Conservation (phyloP, 2,797 vertebrate genomes). For the Amblyopsis hoosieri region DNA sequence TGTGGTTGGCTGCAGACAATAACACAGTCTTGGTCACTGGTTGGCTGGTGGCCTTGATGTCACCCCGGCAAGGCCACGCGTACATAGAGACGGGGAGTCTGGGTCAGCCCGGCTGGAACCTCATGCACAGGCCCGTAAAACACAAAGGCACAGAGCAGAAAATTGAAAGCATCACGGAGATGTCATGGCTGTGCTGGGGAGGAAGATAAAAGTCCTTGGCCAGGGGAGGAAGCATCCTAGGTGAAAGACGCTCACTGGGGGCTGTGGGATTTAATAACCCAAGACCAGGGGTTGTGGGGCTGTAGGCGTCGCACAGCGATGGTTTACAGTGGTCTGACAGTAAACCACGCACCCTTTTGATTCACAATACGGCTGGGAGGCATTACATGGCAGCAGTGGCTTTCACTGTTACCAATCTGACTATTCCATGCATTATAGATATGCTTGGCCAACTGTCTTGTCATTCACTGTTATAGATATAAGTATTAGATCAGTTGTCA, state of each 20-base stretch:
- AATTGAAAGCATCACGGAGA: conserved; percentile 84
- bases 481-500: conserved; percentile 53
- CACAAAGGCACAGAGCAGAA: conserved; percentile 82
- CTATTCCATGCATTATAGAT: conserved; percentile 67
- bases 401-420: conserved; percentile 47
- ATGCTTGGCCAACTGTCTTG: conserved; percentile 49
- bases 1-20: conserved; percentile 56
- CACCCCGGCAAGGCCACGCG: conserved; percentile 56
- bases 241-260: conserved; percentile 70
- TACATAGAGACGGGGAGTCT: conserved; percentile 53
- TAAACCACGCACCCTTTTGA: conserved; percentile 68
- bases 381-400: conserved; percentile 50
- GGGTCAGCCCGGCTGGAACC: conserved; percentile 71
- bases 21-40: conserved; percentile 42
- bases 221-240: conserved; percentile 64
- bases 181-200: conserved; percentile 76
- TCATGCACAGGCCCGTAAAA: conserved; percentile 78
- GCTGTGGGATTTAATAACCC: conserved; percentile 70
- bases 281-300: conserved; percentile 69
- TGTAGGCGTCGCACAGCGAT: conserved; percentile 61
- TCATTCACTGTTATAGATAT: conserved; percentile 64
- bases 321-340: conserved; percentile 73
- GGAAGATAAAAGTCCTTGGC: conserved; percentile 75
- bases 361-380: conserved; percentile 70
- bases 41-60: conserved; percentile 72